Conservation (phyloP, 2,113 vertebrate species). For the Callionymus lyra region DNA sequence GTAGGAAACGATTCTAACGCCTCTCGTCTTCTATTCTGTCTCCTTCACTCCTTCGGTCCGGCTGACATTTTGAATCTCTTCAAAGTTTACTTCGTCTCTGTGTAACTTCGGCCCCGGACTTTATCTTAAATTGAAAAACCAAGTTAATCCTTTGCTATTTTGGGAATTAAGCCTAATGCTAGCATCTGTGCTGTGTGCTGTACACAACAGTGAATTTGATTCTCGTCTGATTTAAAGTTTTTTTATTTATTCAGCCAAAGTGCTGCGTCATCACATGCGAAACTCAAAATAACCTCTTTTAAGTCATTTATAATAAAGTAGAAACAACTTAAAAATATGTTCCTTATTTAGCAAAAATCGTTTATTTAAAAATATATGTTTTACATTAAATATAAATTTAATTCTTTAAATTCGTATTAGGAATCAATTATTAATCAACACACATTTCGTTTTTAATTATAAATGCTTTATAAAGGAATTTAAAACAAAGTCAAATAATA, state of each 20-base stretch:
- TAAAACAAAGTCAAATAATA: background rate
- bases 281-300: too few species aligned
- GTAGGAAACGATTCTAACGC: constrained; percentile 54
- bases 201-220: constrained; percentile 8
- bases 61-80: constrained; percentile 15
- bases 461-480: background rate
- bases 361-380: too few species aligned
- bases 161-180: constrained; percentile 52
- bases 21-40: constrained; percentile 31
- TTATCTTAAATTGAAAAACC: constrained; percentile 55
- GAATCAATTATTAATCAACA: constrained; percentile 2
- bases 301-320: too few species aligned
- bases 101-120: constrained; percentile 37
- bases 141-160: constrained; percentile 58
- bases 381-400: constrained; percentile 1
- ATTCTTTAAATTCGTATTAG: constrained; percentile 2
- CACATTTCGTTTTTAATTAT: background rate
- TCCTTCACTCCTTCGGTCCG: background rate
- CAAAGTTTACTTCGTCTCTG: constrained; percentile 41
- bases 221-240: too few species aligned
- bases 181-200: constrained; percentile 47
- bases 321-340: too few species aligned
- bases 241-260: too few species aligned
- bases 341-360: too few species aligned
- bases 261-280: too few species aligned